Conservation (phyloP, 2,888 invertebrate species). For the Bursaphelenchus okinawaensis region DNA sequence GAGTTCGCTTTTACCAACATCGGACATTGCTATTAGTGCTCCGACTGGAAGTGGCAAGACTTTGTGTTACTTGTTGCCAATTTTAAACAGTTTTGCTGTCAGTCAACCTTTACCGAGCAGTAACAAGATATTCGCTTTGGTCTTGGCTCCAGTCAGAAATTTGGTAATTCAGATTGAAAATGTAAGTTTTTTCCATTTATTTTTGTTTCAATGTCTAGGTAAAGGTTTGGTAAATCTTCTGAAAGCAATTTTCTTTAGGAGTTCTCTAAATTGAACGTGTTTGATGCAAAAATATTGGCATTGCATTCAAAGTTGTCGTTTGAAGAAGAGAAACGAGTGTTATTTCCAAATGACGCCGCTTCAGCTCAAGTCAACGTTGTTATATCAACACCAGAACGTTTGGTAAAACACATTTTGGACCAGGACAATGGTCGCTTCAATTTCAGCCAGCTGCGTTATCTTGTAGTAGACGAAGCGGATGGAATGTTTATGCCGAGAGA, state of each 20-base stretch:
- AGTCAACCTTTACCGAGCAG: constrained; percentile 10
- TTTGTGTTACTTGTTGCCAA: constrained; percentile 82
- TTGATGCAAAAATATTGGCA: constrained; percentile 28
- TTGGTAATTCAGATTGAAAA: constrained; percentile 80
- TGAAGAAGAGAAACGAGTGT: constrained; percentile 22
- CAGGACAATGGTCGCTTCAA: constrained; percentile 63
- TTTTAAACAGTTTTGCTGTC: constrained; percentile 68
- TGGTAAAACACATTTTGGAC: constrained; percentile 82
- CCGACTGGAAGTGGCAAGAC: constrained; percentile 89
- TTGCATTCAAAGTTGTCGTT: constrained; percentile 31
- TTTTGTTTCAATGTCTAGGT: not conserved
- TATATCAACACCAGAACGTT: constrained; percentile 83
- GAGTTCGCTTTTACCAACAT: constrained; percentile 64
- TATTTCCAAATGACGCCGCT: constrained; percentile 22
- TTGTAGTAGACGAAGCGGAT: constrained; percentile 92
- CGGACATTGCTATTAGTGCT: constrained; percentile 89
- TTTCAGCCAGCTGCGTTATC: constrained; percentile 66
- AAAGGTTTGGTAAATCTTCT: no score
- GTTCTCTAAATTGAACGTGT: constrained; percentile 36
- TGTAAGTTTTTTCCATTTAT: constrained; percentile 61
- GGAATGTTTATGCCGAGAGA: constrained; percentile 83
- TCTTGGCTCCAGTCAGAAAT: constrained; percentile 88
- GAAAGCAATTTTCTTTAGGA: constrained; percentile 28
- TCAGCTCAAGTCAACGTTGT: constrained; percentile 69
- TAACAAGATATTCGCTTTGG: constrained; percentile 65